Base-by-base conservation (phyloP, 2,797 vertebrate species). In the Adrianichthys oophorus region DNA sequence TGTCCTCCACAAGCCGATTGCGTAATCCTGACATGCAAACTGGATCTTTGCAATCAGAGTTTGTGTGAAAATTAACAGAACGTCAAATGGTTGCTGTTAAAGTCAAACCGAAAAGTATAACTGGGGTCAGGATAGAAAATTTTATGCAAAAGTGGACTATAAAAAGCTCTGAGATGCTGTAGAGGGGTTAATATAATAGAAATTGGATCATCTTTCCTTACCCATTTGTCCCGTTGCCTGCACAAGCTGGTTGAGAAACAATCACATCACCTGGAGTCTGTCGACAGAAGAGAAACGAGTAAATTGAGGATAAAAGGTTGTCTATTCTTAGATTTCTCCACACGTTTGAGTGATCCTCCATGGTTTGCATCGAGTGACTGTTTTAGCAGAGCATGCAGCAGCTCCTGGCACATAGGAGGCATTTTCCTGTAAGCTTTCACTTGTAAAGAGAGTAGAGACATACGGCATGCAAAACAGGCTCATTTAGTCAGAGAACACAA, bases 181-280 rank as follows among this genome's bases (percentile, higher is more conserved):
- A 56, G 55, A 76, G 59, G 67, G 80, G 69, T 80, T 59, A 75
- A 68, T 72, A 62, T 68, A 69, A 65, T 74, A 49, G 70, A 4
- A 50, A 66, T 26, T 19, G 37, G 5, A 41, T 52, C 72, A 18
- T 64, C 24, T 68, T 45, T 72, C 61, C 85, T 92, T 87, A 93
- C 92, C 92, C 89, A 50, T 90, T 90, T 61, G 89, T 90, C 83
- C 92, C 91, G 63, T 92, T 93, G 76, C 87, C 86, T 76, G 90
- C 87, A 62, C 73, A 77, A 66, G 87, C 72, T 50, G 92, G 91
- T 82, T 92, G 92, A 80, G 88, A 88, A 65, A 89, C 78, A 62
- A 83, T 92, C 86, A 90, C 91, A 65, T 92, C 91, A 75, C 83
- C 75, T 78, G 90, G 90, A 80, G 85, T 86, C 92, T 93, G 88